Percentiles rank a stretch among this genome's conserved stretches.
These are phyloP conservation scores for Caenorhabditis auriculariae DNA, from an alignment of 2,888 invertebrate species.

Conservation along the genomic window DNA sequence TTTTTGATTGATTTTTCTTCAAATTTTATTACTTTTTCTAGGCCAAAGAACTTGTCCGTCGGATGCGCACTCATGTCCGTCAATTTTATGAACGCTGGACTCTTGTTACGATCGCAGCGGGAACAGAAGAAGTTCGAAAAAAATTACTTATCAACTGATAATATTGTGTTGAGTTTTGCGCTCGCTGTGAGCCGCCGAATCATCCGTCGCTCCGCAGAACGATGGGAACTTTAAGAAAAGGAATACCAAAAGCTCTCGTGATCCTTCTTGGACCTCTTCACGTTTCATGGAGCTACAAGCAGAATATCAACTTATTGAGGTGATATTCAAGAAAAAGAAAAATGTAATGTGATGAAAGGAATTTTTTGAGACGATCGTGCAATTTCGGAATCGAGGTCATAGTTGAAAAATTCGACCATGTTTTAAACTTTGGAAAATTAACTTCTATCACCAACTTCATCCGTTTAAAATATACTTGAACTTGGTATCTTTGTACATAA, in stretches of 20 bases:
- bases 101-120: slow-evolving; percentile 52
- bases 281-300: slow-evolving; percentile 52
- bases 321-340: neutral
- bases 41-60: slow-evolving; percentile 46
- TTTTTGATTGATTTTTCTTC: too few species aligned
- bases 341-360: neutral
- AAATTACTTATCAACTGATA: neutral
- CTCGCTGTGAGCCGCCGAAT: slow-evolving; percentile 49
- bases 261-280: slow-evolving; percentile 59
- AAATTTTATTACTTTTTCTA: too few species aligned
- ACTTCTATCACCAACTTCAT: too few species aligned
- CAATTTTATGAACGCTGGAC: slow-evolving; percentile 46
- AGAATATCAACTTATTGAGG: slow-evolving; percentile 57
- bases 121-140: slow-evolving; percentile 48
- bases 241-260: slow-evolving; percentile 47
- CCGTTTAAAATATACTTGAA: too few species aligned
- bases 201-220: slow-evolving; percentile 41
- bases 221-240: slow-evolving; percentile 40
- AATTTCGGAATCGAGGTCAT: slow-evolving; percentile 1
- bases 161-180: slow-evolving; percentile 37
- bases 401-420: neutral
- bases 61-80: slow-evolving; percentile 30
- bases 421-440: too few species aligned
- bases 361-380: slow-evolving; percentile 15
- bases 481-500: too few species aligned